Conservation (phyloP, 2,797 vertebrate species). For the Acridotheres tristis region DNA sequence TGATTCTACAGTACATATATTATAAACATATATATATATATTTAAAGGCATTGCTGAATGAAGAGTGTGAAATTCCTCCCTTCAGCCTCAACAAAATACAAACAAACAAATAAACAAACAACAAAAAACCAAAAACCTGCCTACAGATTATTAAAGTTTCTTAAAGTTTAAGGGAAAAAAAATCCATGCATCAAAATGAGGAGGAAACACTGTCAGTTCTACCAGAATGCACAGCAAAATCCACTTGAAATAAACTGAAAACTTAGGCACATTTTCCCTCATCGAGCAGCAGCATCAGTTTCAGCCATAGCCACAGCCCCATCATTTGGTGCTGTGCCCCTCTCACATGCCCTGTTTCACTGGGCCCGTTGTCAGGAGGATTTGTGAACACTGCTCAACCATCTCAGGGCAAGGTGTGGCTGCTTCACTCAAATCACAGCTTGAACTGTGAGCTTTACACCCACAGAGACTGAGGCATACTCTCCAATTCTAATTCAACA, state of each 20-base stretch:
- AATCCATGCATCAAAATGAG: neutral
- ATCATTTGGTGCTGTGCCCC: rapidly evolving
- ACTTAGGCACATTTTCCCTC: neutral
- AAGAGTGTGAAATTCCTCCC: conserved; percentile 26
- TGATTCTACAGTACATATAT: neutral
- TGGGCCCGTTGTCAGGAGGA: neutral
- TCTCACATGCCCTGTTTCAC: neutral
- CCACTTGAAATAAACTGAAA: neutral
- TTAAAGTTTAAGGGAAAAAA: neutral
- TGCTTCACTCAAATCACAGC: neutral
- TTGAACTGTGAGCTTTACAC: neutral
- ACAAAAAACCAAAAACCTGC: neutral
- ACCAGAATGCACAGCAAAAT: neutral
- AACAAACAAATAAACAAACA: too few relatives aligned
- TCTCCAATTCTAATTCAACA: neutral
- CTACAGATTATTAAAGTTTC: neutral
- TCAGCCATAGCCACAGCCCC: neutral
- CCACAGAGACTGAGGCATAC: rapidly evolving
- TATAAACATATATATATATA: neutral
- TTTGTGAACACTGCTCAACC: neutral
- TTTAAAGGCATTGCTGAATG: neutral
- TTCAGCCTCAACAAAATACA: neutral
- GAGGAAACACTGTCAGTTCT: neutral
- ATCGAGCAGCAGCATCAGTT: neutral
- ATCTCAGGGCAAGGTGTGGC: neutral